Conservation (phyloP, 1,140 invertebrate genomes). For the Tetramorium simillimum region DNA sequence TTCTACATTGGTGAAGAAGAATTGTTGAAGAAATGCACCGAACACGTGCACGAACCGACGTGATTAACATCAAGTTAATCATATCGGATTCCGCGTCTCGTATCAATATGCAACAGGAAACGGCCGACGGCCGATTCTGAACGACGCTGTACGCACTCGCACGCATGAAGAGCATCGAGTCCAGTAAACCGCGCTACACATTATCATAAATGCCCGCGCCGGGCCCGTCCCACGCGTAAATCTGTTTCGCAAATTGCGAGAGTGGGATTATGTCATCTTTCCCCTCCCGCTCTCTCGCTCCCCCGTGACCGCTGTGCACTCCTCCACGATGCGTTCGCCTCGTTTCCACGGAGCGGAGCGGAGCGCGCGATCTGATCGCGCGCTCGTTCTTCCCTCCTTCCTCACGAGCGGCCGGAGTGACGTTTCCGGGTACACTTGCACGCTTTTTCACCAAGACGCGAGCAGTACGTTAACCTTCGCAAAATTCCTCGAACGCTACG, state of each 20-base stretch:
- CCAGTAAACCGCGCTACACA: slow-evolving; percentile 79
- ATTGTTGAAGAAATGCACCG: neutral
- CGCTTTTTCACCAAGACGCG: slow-evolving; percentile 2
- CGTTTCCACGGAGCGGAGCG: slow-evolving; percentile 58
- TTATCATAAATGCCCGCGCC: slow-evolving; percentile 84
- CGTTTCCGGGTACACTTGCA: slow-evolving; percentile 29
- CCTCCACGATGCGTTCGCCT: slow-evolving; percentile 63
- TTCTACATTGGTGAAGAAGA: no score
- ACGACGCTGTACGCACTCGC: slow-evolving; percentile 39
- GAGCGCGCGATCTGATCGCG: slow-evolving; percentile 41
- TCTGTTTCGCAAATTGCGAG: slow-evolving; percentile 84
- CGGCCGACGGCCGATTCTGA: slow-evolving; percentile 6
- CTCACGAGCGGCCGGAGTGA: slow-evolving; percentile 19
- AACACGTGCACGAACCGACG: no score
- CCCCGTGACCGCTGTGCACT: slow-evolving; percentile 55
- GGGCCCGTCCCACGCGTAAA: slow-evolving; percentile 84
- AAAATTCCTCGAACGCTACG: neutral
- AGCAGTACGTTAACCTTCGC: slow-evolving; percentile 4
- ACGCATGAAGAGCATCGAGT: slow-evolving; percentile 72
- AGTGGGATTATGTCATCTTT: slow-evolving; percentile 82
- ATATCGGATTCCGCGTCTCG: neutral
- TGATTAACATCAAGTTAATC: neutral
- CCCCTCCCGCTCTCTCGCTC: slow-evolving; percentile 67
- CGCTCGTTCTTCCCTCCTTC: slow-evolving; percentile 68
- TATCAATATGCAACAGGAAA: neutral